Conservation (phyloP, 2,797 vertebrate genomes). For the Sardinella longiceps region DNA sequence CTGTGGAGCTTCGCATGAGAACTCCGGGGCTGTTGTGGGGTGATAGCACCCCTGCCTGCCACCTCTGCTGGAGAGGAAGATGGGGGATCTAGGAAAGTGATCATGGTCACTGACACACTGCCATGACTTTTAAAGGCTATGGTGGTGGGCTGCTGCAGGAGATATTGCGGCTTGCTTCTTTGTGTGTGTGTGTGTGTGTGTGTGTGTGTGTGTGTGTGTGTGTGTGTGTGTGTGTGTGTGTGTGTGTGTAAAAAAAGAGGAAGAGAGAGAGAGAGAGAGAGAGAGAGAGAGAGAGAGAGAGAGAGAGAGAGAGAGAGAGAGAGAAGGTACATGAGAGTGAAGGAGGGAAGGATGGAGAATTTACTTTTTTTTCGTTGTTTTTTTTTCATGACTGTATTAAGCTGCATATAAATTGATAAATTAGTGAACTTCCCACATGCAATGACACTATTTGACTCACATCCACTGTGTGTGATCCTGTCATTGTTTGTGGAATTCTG, state of each 20-base stretch:
- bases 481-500: background rate
- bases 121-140: background rate
- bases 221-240: background rate
- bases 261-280: background rate
- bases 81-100: background rate
- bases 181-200: too few relatives aligned
- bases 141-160: background rate
- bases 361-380: background rate
- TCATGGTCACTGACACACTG: background rate
- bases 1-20: background rate
- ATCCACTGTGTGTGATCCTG: background rate
- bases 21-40: background rate
- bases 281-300: background rate
- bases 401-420: background rate
- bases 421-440: background rate
- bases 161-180: background rate
- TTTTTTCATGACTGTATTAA: background rate
- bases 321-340: background rate
- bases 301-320: background rate
- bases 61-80: background rate
- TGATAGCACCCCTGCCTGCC: background rate
- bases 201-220: too few relatives aligned
- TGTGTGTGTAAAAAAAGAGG: background rate
- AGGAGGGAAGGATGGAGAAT: background rate
- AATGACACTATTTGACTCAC: background rate